Base-by-base conservation (phyloP, 2,888 invertebrate species). In the Eurytoma californica region DNA sequence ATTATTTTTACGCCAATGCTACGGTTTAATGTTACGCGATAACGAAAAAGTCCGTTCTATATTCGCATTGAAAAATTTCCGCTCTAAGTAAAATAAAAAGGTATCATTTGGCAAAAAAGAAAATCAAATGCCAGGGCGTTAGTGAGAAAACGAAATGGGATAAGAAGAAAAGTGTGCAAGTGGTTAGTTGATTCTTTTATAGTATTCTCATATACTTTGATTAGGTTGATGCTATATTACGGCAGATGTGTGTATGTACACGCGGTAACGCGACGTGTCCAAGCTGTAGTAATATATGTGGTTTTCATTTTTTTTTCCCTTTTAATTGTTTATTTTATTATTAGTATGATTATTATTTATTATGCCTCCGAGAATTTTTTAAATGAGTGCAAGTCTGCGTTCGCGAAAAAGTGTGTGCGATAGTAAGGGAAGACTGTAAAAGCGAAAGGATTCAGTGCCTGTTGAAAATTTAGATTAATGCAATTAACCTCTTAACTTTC, bases 401-500 rank as follows among this genome's bases (percentile, higher is more conserved):
- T 18, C 39, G 72, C 57, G 24, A 63, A 16, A 72, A 67, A 58
- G 51, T 47, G 28, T 68, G 53, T 70, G 55, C 60, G 60, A 66
- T 61, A 74, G 49, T 74, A 30, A 70, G 68, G 58, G 80, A 80
- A 80, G 80, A 80, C 80, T 78, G 77, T 81, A 78, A 81, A 81
- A 81, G 78, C 78, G 78, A 81, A 81, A 78, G 75, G 57, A 81
- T 81, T 77, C 80, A 80, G 80, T 80, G 80, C 77, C 80, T 77
- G 49, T 39, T 65, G 63, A 20, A 65, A 58, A 16, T 16, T 72
- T 30, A 47, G 65, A 55, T 73, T 28, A 58, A 63, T 76, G 18
- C 2, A 58, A 16, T 68, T 58, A 58, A 73, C 65, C 73, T 77
- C 55, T 63, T 24, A 77, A 63, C 28, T 7, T 16, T 53, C 20